Conservation (phyloP, 2,113 vertebrate genomes). For the Genyomyrus donnyi region DNA sequence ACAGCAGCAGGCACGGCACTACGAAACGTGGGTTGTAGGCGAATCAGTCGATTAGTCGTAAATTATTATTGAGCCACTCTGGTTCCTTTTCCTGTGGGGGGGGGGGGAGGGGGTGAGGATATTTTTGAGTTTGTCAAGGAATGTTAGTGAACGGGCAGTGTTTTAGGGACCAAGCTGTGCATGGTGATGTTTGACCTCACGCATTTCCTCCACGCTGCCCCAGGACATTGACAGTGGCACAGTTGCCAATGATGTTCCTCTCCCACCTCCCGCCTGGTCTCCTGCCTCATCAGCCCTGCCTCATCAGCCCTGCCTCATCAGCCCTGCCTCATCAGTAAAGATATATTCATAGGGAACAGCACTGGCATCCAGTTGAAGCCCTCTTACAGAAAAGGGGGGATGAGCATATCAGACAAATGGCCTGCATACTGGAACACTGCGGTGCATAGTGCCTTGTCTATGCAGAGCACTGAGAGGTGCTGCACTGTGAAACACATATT, state of each 20-base stretch:
- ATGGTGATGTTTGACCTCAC: neutral
- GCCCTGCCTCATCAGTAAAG: neutral
- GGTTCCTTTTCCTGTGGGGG: neutral
- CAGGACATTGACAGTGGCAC: neutral
- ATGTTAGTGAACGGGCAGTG: neutral
- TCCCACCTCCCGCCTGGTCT: neutral
- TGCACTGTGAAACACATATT: neutral
- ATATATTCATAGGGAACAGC: slow-evolving; percentile 5
- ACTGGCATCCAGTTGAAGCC: neutral
- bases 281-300: neutral
- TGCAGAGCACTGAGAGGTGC: neutral
- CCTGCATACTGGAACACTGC: neutral
- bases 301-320: neutral
- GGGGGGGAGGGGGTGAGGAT: neutral
- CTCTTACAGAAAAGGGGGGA: neutral
- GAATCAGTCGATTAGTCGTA: neutral
- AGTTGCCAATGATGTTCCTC: neutral
- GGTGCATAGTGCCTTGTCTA: neutral
- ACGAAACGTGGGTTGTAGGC: neutral
- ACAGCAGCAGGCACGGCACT: neutral
- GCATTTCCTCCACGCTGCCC: neutral
- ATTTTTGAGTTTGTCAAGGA: neutral
- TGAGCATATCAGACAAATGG: neutral
- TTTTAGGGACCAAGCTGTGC: neutral
- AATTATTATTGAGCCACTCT: neutral